Evolutionary conservation across 2,888 invertebrate species (phyloP).

Genomic region (Cataglyphis livida): DNA sequence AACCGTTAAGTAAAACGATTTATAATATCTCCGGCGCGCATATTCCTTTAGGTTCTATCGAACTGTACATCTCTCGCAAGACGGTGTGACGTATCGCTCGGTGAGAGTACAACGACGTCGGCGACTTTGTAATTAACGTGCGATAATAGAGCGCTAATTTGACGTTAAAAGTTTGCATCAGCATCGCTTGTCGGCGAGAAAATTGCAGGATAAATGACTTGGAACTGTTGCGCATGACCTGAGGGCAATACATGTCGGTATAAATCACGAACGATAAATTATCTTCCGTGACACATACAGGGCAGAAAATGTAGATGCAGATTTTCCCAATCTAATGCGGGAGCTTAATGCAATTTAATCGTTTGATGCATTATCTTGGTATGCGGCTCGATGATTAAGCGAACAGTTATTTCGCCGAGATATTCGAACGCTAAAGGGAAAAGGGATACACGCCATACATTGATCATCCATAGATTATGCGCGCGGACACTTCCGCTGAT

Average conservation of each 20-base stretch:
- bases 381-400: constrained; percentile 25
- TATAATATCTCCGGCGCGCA: constrained; percentile 18
- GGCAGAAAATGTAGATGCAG: constrained; percentile 42
- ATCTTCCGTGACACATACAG: constrained; percentile 23
- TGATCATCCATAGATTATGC: constrained; percentile 41
- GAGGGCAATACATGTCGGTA: neutral
- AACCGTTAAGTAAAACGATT: constrained; percentile 46
- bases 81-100: neutral
- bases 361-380: constrained; percentile 38
- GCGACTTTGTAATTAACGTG: constrained; percentile 42
- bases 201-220: constrained; percentile 38
- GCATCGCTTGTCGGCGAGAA: constrained; percentile 20
- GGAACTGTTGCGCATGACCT: constrained; percentile 10
- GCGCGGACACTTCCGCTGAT: constrained; percentile 49
- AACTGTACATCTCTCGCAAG: neutral
- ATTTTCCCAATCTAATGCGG: constrained; percentile 40
- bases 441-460: neutral
- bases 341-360: constrained; percentile 36
- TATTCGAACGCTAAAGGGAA: constrained; percentile 46
- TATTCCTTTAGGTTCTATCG: neutral
- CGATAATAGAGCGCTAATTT: constrained; percentile 44
- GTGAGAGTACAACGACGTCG: neutral
- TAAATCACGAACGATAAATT: constrained; percentile 51
- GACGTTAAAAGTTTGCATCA: constrained; percentile 42
- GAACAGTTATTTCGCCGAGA: constrained; percentile 53